Base-by-base conservation (phyloP, 2,113 vertebrate species). In the Cyrtonyx montezumae region DNA sequence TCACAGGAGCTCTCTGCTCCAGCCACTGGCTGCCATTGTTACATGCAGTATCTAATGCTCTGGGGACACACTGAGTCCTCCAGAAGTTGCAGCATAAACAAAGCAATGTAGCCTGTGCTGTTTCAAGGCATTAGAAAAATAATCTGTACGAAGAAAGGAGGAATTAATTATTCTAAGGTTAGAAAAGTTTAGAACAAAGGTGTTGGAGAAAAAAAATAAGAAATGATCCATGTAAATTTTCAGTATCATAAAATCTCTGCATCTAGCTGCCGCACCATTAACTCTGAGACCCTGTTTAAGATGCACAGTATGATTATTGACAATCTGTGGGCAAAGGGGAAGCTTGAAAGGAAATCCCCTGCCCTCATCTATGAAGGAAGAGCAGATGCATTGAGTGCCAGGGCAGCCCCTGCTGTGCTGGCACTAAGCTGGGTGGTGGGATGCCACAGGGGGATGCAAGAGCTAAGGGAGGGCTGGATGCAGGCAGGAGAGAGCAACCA, bases 391-490 rank as follows among this genome's bases (percentile, higher is more conserved):
- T 58, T 69, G 75, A 53, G 53, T 58, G 68, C 34, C 48, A 58
- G 58, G 89, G 67, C 68, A 91, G 91, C 79, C 65, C 61, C 87
- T 78, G 70, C 67, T 7, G 16, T 71, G 40, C 53, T 90, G 91
- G 91, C 90, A 49, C 56, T 19, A 17, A 46, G 59, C 26, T 51
- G 46, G 69, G 82, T 23, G 70, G 87, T 32, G 36, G 80, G 55
- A 51, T 51, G 79, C 68, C 51, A 37, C 1, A 49, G 51, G 14
- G 78, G 55, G 73, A 66, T 62, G 66, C 81, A 49, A 30, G 65
- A 66, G 40, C 53, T 59, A 63, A 67, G 59, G 69, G 45, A 67
- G 74, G 55, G n/a, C 43, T 79, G 59, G 0, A 1, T 21, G 40
- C 32, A 78, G 43, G 61, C 59, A 86, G 61, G 28, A 0, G 25